Base-by-base conservation (phyloP, 2,797 vertebrate genomes). In the Ambastaia sidthimunki region DNA sequence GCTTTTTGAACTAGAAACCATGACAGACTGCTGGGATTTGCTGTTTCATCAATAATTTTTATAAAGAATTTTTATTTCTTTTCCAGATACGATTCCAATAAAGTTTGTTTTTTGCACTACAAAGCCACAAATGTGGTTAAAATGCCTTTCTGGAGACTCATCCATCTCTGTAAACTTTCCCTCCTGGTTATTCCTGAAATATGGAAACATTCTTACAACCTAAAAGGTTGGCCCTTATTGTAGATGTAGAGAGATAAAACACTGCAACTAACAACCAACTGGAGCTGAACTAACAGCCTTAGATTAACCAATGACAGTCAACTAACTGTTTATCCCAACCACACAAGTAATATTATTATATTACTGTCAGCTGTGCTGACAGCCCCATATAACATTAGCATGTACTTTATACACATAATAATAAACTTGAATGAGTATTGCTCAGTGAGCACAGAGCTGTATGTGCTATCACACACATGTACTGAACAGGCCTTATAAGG, bases 401-500 rank as follows among this genome's bases (percentile, higher is more conserved):
- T 23, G 44, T 73, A 13, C 10, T 62, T 47, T 48, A 9, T 41
- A 41, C 9, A 41, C 37, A 41, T 41, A 1, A 9, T 41, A 41
- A 41, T 41, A 41, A 41, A 41, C 48, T 50, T 3, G 15, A 48
- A 3, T 48, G 6, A 48, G 47, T 15, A 48, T 13, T 48, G 4
- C 11, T 15, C 13, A 13, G 2, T 48, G 47, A 48, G 47, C 25
- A 76, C 10, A 66, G 66, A 76, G 60, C 19, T 71, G 59, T 37
- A 74, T 71, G 54, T 78, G 67, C 25, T 54, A 69, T 34, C 55
- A 60, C 81, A 73, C 76, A 70, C 76, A 80, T 82, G 67, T 76
- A 72, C 68, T 23, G 83, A 71, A 71, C 79, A 72, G 76, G 44
- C 86, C 86, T 74, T 87, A 87, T 81, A 87, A 81, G 86, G 84